These are phyloP conservation scores for Actinia equina DNA, from an alignment of 64 coral and sea anemone genomes.

Conservation along the genomic window DNA sequence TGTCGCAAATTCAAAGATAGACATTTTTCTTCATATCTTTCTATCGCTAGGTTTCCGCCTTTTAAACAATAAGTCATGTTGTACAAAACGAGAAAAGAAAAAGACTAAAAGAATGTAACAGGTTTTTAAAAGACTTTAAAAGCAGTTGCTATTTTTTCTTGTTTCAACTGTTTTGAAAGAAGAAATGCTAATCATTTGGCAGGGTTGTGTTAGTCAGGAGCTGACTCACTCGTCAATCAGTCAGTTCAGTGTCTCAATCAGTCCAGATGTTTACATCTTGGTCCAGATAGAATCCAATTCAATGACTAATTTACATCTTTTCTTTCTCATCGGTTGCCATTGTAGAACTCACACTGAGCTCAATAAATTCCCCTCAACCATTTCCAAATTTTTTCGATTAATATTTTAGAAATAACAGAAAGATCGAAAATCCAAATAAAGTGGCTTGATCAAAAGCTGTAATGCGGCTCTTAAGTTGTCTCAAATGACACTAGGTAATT, in stretches of 20 bases:
- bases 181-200: neutral
- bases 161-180: neutral
- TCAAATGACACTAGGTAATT: neutral
- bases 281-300: neutral
- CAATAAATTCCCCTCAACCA: neutral
- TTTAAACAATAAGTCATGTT: no score
- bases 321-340: neutral
- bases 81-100: no score
- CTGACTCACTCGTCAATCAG: no score
- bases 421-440: neutral
- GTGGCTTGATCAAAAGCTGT: neutral
- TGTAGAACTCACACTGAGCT: neutral
- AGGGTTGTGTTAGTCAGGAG: neutral
- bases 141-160: no score
- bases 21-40: no score
- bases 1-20: no score
- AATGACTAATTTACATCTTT: slow-evolving; percentile 15
- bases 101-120: no score
- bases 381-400: neutral
- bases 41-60: no score
- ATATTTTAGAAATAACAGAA: neutral
- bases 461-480: neutral
- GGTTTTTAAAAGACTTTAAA: no score
- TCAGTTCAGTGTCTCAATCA: neutral
- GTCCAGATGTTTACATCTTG: slow-evolving; percentile 24